Evolutionary conservation across 2,113 vertebrate genomes (phyloP).

Genomic region (Himantopus leucocephalus): DNA sequence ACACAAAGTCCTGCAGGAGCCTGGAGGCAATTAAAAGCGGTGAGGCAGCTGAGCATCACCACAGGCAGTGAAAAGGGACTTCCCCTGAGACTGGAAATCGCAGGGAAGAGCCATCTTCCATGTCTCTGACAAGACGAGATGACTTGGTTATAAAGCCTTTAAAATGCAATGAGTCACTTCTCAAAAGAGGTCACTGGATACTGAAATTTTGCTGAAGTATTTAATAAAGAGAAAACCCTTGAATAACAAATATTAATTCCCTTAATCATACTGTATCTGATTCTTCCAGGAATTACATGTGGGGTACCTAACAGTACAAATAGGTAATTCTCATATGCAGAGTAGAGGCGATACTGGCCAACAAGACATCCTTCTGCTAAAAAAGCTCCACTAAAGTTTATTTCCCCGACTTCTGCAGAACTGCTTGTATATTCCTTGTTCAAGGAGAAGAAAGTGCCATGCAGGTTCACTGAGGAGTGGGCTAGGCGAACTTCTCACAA

Average conservation of each 20-base stretch:
- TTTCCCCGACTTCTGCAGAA: background rate
- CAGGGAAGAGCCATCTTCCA: background rate
- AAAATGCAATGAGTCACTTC: constrained; percentile 35
- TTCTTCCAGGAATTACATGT: background rate
- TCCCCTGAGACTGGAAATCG: background rate
- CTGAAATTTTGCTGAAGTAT: background rate
- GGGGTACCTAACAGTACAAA: background rate
- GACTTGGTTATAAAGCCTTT: constrained; percentile 15
- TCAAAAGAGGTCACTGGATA: constrained; percentile 4
- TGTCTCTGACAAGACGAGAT: constrained; percentile 6
- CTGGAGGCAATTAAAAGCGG: constrained; percentile 13
- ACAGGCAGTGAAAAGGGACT: constrained; percentile 5
- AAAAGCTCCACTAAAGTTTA: background rate
- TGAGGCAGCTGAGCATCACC: constrained; percentile 24
- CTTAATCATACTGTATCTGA: background rate
- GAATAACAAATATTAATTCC: background rate
- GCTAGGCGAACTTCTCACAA: background rate
- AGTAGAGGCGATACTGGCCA: background rate
- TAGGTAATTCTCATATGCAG: background rate
- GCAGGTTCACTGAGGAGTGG: background rate
- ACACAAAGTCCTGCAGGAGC: constrained; percentile 34
- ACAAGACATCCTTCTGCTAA: background rate
- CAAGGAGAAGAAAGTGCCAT: background rate
- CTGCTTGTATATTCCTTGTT: background rate
- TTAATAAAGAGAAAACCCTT: background rate